Evolutionary conservation across 2,888 invertebrate genomes (phyloP).

Genomic region (Dinocampus coccinellae): DNA sequence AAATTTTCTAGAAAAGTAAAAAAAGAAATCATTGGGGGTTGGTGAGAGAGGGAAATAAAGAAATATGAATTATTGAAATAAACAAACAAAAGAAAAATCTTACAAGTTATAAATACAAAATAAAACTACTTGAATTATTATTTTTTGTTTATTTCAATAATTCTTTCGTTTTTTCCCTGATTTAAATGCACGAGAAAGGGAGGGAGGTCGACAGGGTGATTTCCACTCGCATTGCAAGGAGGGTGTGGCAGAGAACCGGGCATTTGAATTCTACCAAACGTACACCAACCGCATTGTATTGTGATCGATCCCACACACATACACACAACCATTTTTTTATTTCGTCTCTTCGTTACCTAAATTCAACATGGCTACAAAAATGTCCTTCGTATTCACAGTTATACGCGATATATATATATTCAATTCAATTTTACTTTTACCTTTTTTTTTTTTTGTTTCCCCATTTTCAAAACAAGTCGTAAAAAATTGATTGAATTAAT

Average conservation of each 20-base stretch:
- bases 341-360: conserved; percentile 9
- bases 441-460: background rate
- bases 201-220: background rate
- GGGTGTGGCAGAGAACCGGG: conserved; percentile 48
- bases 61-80: no score
- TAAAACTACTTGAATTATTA: no score
- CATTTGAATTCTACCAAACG: conserved; percentile 36
- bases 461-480: background rate
- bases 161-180: no score
- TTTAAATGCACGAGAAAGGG: background rate
- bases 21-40: background rate
- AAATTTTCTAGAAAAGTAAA: no score
- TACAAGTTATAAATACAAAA: no score
- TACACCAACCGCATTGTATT: conserved; percentile 23
- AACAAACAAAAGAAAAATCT: no score
- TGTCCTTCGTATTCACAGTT: background rate
- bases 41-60: background rate
- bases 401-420: background rate
- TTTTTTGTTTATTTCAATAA: no score
- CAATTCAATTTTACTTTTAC: background rate
- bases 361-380: conserved; percentile 21
- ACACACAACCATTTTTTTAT: conserved; percentile 40
- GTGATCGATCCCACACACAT: conserved; percentile 46
- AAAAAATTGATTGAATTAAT: background rate
- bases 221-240: conserved; percentile 40